phyloP scores from a whole-genome alignment of 1,140 invertebrate species.

The Aphaenogaster rudis region DNA sequence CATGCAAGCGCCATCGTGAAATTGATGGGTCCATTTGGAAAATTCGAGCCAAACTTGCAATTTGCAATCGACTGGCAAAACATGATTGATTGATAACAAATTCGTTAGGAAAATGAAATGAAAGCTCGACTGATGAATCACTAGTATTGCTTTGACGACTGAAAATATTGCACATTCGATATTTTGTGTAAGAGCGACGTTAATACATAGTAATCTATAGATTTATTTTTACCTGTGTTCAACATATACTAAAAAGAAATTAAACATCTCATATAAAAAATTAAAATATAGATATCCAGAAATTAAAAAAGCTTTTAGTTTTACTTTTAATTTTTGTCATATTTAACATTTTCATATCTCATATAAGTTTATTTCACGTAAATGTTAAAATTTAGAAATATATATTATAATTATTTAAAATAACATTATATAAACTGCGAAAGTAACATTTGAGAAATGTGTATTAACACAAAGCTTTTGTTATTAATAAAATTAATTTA shows the following conservation, averaged over 20 bases:
- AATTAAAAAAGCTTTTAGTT: background rate
- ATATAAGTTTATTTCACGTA: background rate
- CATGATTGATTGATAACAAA: conserved; percentile 37
- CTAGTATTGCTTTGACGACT: conserved; percentile 12
- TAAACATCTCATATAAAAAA: background rate
- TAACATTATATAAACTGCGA: background rate
- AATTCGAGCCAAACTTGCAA: conserved; percentile 11
- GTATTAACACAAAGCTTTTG: background rate
- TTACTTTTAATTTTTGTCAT: background rate
- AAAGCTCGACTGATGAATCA: conserved; percentile 34
- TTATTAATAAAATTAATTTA: background rate
- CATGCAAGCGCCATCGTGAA: conserved; percentile 47
- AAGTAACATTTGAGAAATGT: background rate
- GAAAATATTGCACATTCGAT: conserved; percentile 34
- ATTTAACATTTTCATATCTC: background rate
- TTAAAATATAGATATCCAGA: background rate
- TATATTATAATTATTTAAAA: background rate
- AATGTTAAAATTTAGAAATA: background rate
- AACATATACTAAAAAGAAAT: conserved; percentile 1
- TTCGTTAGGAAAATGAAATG: conserved; percentile 43
- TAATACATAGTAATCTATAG: conserved; percentile 25
- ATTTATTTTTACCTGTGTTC: conserved; percentile 17
- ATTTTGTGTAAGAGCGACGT: conserved; percentile 40
- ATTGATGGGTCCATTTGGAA: conserved; percentile 27
- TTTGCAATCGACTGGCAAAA: conserved; percentile 10